Evolutionary conservation across 35 echinoderm and acorn worm genomes (phyloP).

Genomic region (Stichopus chloronotus): DNA sequence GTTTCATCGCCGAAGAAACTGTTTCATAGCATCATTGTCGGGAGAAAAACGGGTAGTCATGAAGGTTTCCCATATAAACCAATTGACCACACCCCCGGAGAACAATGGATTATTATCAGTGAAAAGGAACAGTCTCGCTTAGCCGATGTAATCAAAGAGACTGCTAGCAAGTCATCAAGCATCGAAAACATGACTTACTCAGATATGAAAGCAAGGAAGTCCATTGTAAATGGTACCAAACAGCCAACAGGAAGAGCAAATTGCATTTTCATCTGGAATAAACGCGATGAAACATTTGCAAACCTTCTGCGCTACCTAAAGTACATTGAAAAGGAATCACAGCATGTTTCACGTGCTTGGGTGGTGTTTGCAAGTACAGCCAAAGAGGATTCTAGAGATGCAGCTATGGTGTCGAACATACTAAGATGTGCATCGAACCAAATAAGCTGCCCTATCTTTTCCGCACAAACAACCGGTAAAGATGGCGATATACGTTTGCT

Average conservation of each 20-base stretch:
- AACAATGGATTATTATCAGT: slow-evolving; percentile 65
- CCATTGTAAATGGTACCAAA: slow-evolving; percentile 25
- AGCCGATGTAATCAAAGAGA: neutral
- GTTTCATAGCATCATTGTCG: slow-evolving; percentile 84
- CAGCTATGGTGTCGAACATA: slow-evolving; percentile 55
- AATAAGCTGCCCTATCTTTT: slow-evolving; percentile 62
- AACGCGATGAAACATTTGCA: slow-evolving; percentile 26
- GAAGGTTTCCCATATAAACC: slow-evolving; percentile 10
- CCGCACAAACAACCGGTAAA: slow-evolving; percentile 56
- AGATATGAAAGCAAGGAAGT: neutral
- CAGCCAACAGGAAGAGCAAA: slow-evolving; percentile 4
- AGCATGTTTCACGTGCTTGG: slow-evolving; percentile 70
- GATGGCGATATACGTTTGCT: slow-evolving; percentile 54
- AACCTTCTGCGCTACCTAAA: slow-evolving; percentile 67
- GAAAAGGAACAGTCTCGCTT: neutral
- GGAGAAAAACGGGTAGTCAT: slow-evolving; percentile 59
- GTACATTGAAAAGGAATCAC: slow-evolving; percentile 52
- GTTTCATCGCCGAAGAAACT: slow-evolving; percentile 79
- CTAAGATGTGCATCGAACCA: slow-evolving; percentile 70
- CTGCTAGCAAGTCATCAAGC: neutral
- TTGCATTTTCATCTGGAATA: slow-evolving; percentile 51
- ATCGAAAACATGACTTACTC: neutral
- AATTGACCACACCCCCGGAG: slow-evolving; percentile 33
- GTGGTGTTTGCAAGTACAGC: slow-evolving; percentile 58
- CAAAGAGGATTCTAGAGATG: neutral